A percentile compares a stretch with the other conserved stretches of the same genome.
Conservation (phyloP, 2,888 invertebrate species). For the Phrixothrix hirtus region DNA sequence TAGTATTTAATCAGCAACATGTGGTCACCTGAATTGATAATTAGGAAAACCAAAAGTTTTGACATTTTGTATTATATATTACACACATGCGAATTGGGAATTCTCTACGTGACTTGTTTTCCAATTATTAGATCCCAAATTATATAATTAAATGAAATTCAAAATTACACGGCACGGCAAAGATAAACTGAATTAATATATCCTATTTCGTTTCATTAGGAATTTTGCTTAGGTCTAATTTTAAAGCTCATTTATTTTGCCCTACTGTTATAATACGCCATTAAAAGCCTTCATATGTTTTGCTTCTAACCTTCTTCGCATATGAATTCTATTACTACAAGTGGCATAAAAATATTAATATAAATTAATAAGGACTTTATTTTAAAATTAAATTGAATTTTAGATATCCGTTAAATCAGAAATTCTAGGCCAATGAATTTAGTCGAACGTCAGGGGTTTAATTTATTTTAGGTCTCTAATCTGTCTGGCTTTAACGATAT, state of each 20-base stretch:
- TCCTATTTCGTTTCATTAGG: conserved; percentile 2
- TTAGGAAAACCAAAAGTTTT: conserved; percentile 23
- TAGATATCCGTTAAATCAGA: too few species aligned
- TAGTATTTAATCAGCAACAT: conserved; percentile 18
- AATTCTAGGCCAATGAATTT: too few species aligned
- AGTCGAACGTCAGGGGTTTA: too few species aligned
- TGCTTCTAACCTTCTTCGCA: too few species aligned
- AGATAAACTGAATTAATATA: not conserved
- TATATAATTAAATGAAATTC: conserved; percentile 8
- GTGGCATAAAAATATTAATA: too few species aligned
- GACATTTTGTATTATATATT: conserved; percentile 14
- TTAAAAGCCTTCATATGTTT: too few species aligned
- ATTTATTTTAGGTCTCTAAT: too few species aligned
- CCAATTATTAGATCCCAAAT: conserved; percentile 8
- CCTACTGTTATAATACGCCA: too few species aligned
- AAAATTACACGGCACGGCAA: not conserved
- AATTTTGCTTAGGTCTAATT: not conserved
- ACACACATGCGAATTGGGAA: conserved; percentile 16
- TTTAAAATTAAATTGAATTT: too few species aligned
- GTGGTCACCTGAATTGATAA: conserved; percentile 26
- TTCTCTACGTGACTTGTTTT: conserved; percentile 12
- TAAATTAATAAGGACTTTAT: too few species aligned
- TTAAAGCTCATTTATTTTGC: not conserved
- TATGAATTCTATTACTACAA: too few species aligned
- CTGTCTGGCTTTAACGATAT: too few species aligned